Percentiles rank a stretch among this genome's conserved stretches.
Evolutionary conservation across 2,113 vertebrate genomes (phyloP).

Genomic region (Austrofundulus limnaeus): DNA sequence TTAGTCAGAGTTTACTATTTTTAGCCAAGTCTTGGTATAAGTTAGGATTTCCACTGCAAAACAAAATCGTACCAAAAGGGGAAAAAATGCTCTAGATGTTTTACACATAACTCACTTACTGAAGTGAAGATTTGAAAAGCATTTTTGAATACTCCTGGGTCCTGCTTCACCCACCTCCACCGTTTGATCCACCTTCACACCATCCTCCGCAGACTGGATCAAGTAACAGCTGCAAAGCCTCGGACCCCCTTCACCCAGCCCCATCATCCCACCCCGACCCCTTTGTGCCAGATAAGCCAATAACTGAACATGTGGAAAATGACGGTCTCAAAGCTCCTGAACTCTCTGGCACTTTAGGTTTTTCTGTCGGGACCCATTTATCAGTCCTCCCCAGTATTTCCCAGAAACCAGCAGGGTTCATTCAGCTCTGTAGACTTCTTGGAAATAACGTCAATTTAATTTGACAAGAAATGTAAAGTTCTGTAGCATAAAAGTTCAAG

Average conservation of each 20-base stretch:
- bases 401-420: neutral
- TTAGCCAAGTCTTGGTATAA: neutral
- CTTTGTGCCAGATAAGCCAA: slow-evolving; percentile 28
- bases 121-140: slow-evolving; percentile 34
- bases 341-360: slow-evolving; percentile 1
- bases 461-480: slow-evolving; percentile 1
- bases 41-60: neutral
- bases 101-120: neutral
- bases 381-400: neutral
- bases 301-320: slow-evolving; percentile 17
- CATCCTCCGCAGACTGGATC: slow-evolving; percentile 41
- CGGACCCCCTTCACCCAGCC: too few species aligned
- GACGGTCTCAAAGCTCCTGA: slow-evolving; percentile 17
- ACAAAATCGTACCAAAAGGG: neutral
- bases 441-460: neutral
- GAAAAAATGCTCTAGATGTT: neutral
- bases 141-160: slow-evolving; percentile 61
- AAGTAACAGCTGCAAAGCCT: slow-evolving; percentile 40
- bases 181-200: slow-evolving; percentile 57
- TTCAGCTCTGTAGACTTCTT: neutral
- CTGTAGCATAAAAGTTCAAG: neutral
- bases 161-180: slow-evolving; percentile 37
- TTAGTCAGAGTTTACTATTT: neutral
- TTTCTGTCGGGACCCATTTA: slow-evolving; percentile 9
- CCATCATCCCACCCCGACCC: slow-evolving; percentile 19